A percentile compares a stretch with the other conserved stretches of the same genome.
Evolutionary conservation across 2,888 invertebrate species (phyloP).

Genomic region (Luperina nickerlii): DNA sequence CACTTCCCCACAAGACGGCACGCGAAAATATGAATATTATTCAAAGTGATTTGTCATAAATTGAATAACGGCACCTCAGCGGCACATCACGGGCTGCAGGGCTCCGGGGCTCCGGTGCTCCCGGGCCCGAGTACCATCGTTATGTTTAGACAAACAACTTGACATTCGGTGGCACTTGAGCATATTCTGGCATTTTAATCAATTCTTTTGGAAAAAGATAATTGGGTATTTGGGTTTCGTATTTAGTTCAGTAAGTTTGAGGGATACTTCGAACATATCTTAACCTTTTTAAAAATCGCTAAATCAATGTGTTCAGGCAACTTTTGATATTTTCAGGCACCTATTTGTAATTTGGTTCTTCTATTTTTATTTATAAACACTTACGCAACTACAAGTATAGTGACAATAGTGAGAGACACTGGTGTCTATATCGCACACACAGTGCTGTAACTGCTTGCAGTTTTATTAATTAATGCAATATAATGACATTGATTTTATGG

Average conservation of each 20-base stretch:
- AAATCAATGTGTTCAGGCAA: background rate
- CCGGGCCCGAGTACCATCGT: conserved; percentile 9
- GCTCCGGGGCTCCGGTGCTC: background rate
- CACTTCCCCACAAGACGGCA: conserved; percentile 50
- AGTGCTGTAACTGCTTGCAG: background rate
- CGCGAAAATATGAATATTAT: conserved; percentile 82
- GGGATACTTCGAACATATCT: background rate
- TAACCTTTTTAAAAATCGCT: background rate
- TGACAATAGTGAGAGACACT: background rate
- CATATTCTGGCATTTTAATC: background rate
- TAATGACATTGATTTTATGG: background rate
- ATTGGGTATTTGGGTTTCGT: background rate
- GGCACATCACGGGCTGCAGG: conserved; percentile 1
- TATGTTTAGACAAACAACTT: conserved; percentile 49
- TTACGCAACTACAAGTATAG: background rate
- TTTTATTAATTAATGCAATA: background rate
- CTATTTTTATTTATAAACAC: background rate
- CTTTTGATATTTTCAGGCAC: background rate
- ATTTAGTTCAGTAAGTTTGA: background rate
- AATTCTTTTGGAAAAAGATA: conserved; percentile 1
- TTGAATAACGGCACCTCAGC: conserved; percentile 71
- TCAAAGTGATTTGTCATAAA: conserved; percentile 85
- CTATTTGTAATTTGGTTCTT: background rate
- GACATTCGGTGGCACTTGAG: conserved; percentile 9
- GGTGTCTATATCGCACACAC: no score